Base-by-base conservation (phyloP, 1,140 invertebrate genomes). In the Drosophila orena region DNA sequence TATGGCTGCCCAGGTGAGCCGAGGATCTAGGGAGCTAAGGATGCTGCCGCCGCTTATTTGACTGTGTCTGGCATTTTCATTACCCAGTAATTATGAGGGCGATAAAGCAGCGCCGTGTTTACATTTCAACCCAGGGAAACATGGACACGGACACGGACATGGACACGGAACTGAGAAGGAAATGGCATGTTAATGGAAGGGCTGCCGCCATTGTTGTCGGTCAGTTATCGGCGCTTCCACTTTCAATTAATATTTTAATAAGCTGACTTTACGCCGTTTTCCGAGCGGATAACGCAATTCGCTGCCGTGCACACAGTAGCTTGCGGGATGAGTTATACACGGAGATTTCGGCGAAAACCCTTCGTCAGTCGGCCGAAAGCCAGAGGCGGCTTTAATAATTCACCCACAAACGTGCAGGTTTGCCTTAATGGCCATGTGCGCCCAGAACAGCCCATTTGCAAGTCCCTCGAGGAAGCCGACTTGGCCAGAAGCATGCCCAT, bases 181-280 rank as follows among this genome's bases (percentile, higher is more conserved):
- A 54, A 55, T 55, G 49, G 42, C 35, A 55, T 27, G 22, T 27
- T 38, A 57, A 65, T 40, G 50, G 42, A 53, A 37, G 64, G 50
- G 7, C 37, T 49, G 66, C 43, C 38, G 46, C 47, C 60, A 75
- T 60, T 72, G 69, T 72, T 70, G 47, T 52, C 37, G 66, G 54
- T 50, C 81, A 78, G 69, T 79, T 83, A 88, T 86, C 66, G 61
- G 50, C 71, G 58, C 70, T 80, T 62, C 79, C 85, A 89, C 80
- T 80, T 88, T 89, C 84, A 88, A 88, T 88, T 88, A 88, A 89
- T 89, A 88, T 88, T 88, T 88, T 89, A 88, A 88, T 84, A 88
- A 84, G 84, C 84, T 70, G 84, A 71, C 83, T 88, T 88, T 84
- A 79, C 81, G 84, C 80, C 68, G 62, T 79, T 88, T 80, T 77